Conservation (phyloP, 53 echinoderm and acorn worm species). For the Echinarachnius parma region DNA sequence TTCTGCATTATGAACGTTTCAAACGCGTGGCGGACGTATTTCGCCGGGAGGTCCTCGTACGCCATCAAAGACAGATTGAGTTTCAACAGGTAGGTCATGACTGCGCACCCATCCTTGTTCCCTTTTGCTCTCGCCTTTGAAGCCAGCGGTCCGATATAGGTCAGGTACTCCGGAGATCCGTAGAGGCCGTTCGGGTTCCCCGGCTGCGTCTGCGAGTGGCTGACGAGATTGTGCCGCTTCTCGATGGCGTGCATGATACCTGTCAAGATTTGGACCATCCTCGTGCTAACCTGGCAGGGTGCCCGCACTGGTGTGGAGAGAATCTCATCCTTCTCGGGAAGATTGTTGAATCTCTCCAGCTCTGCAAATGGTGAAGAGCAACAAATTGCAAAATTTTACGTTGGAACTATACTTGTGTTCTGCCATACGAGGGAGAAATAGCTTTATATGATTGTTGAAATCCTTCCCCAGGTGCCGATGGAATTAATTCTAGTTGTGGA, state of each 20-base stretch:
- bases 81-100: conserved; percentile 44
- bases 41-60: conserved; percentile 66
- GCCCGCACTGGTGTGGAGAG: conserved; percentile 20
- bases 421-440: too few relatives aligned
- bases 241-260: conserved; percentile 55
- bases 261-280: conserved; percentile 28
- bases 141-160: conserved; percentile 31
- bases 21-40: conserved; percentile 44
- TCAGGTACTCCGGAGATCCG: conserved; percentile 46
- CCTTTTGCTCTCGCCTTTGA: conserved; percentile 13
- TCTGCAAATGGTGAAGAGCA: too few relatives aligned
- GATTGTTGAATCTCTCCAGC: conserved; percentile 45
- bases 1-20: conserved; percentile 38
- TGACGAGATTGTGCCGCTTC: conserved; percentile 8
- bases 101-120: conserved; percentile 12
- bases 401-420: too few relatives aligned
- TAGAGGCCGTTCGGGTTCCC: conserved; percentile 1
- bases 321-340: conserved; percentile 55
- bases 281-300: conserved; percentile 2
- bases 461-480: too few relatives aligned
- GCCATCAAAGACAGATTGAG: conserved; percentile 63
- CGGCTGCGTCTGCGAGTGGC: too few relatives aligned
- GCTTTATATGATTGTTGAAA: too few relatives aligned
- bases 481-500: too few relatives aligned
- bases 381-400: too few relatives aligned